Conservation (phyloP, 2,888 invertebrate genomes). For the Seira sanloemensis region DNA sequence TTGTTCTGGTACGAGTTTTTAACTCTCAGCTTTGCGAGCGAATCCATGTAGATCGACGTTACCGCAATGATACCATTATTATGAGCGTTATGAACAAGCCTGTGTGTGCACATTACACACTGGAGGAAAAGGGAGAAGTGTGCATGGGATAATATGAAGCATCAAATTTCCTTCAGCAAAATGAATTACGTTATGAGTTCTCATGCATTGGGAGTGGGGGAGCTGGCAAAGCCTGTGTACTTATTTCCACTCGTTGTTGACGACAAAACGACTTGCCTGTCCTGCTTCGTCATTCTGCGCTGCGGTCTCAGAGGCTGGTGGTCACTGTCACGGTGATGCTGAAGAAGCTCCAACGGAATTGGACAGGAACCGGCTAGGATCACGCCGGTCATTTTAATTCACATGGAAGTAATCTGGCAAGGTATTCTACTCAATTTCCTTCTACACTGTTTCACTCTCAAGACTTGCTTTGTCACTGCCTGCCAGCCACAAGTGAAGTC, state of each 20-base stretch:
- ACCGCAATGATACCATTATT: background rate
- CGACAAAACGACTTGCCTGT: constrained; percentile 5
- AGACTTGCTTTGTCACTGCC: no score
- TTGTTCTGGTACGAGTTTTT: background rate
- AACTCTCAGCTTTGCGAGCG: background rate
- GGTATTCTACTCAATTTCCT: no score
- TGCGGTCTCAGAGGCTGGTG: background rate
- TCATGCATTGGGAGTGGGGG: background rate
- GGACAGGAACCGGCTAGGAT: constrained; percentile 49
- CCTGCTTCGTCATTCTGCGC: constrained; percentile 47
- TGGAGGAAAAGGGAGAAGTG: background rate
- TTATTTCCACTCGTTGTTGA: no score
- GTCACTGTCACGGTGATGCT: constrained; percentile 19
- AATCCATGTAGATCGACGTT: background rate
- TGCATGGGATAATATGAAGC: background rate
- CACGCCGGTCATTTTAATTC: constrained; percentile 43
- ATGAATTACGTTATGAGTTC: background rate
- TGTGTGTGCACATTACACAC: background rate
- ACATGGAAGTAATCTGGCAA: no score
- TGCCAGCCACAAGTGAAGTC: no score
- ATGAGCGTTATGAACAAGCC: background rate
- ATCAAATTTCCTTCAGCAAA: background rate
- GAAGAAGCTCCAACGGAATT: constrained; percentile 27
- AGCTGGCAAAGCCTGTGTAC: background rate
- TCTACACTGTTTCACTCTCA: no score